Percentiles rank a stretch among this genome's conserved stretches.
Evolutionary conservation across 2,113 vertebrate genomes (phyloP).

Genomic region (Collichthys lucidus): DNA sequence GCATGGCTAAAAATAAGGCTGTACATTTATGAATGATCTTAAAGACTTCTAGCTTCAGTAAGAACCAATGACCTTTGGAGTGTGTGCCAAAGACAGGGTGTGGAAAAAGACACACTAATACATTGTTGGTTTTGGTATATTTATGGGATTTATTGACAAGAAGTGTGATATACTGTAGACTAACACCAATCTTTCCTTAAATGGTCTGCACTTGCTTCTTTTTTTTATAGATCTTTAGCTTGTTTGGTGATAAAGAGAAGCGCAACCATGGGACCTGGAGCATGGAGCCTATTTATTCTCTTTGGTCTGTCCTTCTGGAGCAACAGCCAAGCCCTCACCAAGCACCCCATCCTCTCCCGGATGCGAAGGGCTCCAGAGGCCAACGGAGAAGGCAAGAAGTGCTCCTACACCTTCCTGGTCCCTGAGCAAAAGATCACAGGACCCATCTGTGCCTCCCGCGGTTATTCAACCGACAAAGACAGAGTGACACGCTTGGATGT

Average conservation of each 20-base stretch:
- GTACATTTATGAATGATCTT: not conserved
- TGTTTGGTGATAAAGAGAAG: constrained; percentile 50
- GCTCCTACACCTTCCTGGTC: constrained; percentile 97
- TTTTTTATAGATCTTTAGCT: constrained; percentile 54
- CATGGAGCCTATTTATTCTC: constrained; percentile 75
- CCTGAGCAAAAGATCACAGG: constrained; percentile 98
- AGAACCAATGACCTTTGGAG: not conserved
- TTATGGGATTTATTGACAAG: not conserved
- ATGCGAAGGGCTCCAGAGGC: constrained; percentile 85
- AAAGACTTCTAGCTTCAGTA: not conserved
- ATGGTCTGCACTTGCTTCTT: not conserved
- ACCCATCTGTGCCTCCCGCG: constrained; percentile 93
- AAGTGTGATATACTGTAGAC: not conserved
- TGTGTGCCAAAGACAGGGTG: not conserved
- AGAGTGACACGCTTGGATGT: constrained; percentile 94
- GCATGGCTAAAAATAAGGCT: not conserved
- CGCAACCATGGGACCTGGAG: constrained; percentile 70
- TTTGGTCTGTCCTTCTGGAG: constrained; percentile 70
- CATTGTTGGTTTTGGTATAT: not conserved
- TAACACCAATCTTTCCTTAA: not conserved
- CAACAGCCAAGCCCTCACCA: constrained; percentile 62
- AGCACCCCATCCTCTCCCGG: constrained; percentile 74
- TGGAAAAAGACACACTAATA: not conserved
- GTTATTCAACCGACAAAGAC: constrained; percentile 85
- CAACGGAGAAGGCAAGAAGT: constrained; percentile 88